Base-by-base conservation (phyloP, 2,113 vertebrate genomes). In the Genyomyrus donnyi region DNA sequence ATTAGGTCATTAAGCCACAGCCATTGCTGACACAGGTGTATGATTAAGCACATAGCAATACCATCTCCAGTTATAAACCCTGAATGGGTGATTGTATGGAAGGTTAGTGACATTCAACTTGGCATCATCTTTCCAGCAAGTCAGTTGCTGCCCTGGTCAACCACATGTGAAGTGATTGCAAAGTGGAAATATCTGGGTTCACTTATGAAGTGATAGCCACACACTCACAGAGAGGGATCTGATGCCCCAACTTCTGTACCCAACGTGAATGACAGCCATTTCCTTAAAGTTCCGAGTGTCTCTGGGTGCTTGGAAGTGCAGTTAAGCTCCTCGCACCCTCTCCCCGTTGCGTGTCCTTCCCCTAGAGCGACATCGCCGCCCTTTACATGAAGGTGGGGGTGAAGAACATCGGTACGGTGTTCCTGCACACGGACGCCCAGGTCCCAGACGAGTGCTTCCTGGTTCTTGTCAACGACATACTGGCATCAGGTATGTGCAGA, bases 301-400 rank as follows among this genome's bases (percentile, higher is more conserved):
- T 87, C 85, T 39, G 5, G 17, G 77, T 45, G 24, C 31, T 50
- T 58, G 5, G 9, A 48, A 85, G 39, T 85, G 83, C 89, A 19
- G 31, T 39, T 39, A 53, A 27, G 4, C 58, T 88, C 19, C 21
- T 27, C 19, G 46, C 11, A 49, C 35, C 89, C 1, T 45, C 24
- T 42, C 24, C 66, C 5, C 24, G 7, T 46, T 2, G 85, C 45
- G 86, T 45, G 88, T 89, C 89, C 91, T 89, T 45, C 90, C 87
- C 88, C 27, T 92, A 96, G 96, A 96, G 95, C 92, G 96, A 96
- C 91, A 95, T 97, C 15, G 95, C 93, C 88, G 92, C 94, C 1
- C 91, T 98, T 94, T 97, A 96, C 87, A 97, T 97, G 88, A 94
- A 95, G 92, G 95, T 95, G 90, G 95, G 95, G 89, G 95, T 95